Percentiles rank a stretch among this genome's conserved stretches.
Conservation (phyloP, 2,888 invertebrate genomes). For the Tupiocoris notatus region DNA sequence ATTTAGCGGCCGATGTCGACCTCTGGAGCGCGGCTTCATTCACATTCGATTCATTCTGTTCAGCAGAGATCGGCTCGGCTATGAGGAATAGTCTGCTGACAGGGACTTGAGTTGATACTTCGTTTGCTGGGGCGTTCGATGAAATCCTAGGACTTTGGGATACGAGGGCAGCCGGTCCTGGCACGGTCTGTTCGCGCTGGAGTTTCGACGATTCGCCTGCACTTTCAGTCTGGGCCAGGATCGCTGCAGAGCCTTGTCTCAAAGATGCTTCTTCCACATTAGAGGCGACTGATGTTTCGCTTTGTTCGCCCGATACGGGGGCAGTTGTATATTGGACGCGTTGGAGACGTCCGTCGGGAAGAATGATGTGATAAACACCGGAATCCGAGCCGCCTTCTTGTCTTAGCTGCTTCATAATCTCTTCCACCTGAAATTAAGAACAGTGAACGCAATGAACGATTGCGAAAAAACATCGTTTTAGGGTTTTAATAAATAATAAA, state of each 20-base stretch:
- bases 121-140: not conserved
- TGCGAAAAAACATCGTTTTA: no score
- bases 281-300: not conserved
- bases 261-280: not conserved
- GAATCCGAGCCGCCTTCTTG: slow-evolving; percentile 42
- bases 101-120: not conserved
- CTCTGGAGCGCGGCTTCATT: not conserved
- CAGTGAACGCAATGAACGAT: not conserved
- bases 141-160: slow-evolving; percentile 16
- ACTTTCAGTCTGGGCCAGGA: not conserved
- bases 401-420: slow-evolving; percentile 38
- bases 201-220: not conserved
- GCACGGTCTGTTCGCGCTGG: not conserved
- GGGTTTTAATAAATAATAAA: no score
- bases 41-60: not conserved
- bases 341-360: slow-evolving; percentile 45
- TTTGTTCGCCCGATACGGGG: slow-evolving; percentile 13
- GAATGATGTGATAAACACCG: slow-evolving; percentile 45
- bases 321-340: slow-evolving; percentile 43
- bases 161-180: slow-evolving; percentile 25
- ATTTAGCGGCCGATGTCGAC: slow-evolving; percentile 9
- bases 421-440: slow-evolving; percentile 17
- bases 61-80: slow-evolving; percentile 3
- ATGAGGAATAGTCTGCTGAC: slow-evolving; percentile 19
- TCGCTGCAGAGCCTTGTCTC: slow-evolving; percentile 9